Evolutionary conservation across 1,140 invertebrate genomes (phyloP), one percentile per base, ranked within the genome.

Genomic region (Drosophila asahinai): DNA sequence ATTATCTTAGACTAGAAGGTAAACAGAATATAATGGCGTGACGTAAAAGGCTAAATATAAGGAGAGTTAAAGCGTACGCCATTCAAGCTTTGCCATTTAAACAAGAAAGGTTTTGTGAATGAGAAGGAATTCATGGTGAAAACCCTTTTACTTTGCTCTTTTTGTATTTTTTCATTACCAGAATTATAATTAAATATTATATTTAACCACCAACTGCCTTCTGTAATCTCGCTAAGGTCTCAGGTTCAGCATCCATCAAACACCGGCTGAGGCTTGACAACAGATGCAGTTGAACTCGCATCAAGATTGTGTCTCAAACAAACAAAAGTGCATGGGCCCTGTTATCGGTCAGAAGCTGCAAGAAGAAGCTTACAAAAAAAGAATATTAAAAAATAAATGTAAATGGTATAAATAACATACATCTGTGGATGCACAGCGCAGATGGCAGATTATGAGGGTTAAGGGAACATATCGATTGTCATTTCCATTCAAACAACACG

Each of bases 331-430:
- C 36, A 77, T 25, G 33, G 19, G 60, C 22, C 30, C 14, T 76
- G 62, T 77, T 84, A 83, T 83, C 81, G 72, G 81, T 83, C 77
- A 83, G 70, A 30, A 66, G 64, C 42, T 59, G 70, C 30, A 42
- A 22, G 57, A 54, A 77, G 74, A 63, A 63, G 64, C 62, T 67
- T 48, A 62, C 42, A 62, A 17, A 55, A 43, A 25, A 54, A 30
- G 40, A 60, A 40, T 45, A 57, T 15, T 40, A 38, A 38, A 49
- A 30, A 43, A 48, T 63, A 42, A 42, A 40, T 72, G 45, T 42
- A 75, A 61, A 70, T 78, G 61, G 30, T 68, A 67, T 64, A 74
- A 64, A 73, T 55, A 40, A 22, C 12, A 22, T 63, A 66, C 55
- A 66, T 59, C 48, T 40, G 42, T 33, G n/a, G 27, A 55, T 54